Conservation (phyloP, 1,140 invertebrate genomes). For the Drosophila guanche region DNA sequence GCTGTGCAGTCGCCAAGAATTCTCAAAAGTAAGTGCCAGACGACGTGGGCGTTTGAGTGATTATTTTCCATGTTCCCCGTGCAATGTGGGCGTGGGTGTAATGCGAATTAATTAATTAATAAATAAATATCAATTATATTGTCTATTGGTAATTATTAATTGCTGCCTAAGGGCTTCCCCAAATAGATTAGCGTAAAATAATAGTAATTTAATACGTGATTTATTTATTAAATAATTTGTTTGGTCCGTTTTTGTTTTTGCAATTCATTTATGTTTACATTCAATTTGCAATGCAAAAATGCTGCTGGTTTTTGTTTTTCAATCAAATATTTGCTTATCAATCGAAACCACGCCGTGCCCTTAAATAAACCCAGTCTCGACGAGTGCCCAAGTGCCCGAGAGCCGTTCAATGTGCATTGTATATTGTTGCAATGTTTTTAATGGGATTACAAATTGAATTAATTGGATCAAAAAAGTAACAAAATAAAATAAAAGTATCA, state of each 20-base stretch:
- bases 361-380: slow-evolving; percentile 11
- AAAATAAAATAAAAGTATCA: no score
- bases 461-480: no score
- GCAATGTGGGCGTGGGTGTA: slow-evolving; percentile 32
- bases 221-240: not conserved
- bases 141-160: slow-evolving; percentile 21
- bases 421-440: slow-evolving; percentile 18
- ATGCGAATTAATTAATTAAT: slow-evolving; percentile 14
- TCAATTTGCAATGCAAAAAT: not conserved
- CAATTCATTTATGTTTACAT: no score
- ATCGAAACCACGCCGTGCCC: slow-evolving; percentile 11
- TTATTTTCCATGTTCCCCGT: slow-evolving; percentile 3
- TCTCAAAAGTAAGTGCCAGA: slow-evolving; percentile 41
- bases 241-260: no score
- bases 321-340: not conserved
- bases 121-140: slow-evolving; percentile 36
- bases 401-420: slow-evolving; percentile 38
- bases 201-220: not conserved
- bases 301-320: not conserved
- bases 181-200: slow-evolving; percentile 18
- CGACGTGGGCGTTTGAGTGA: slow-evolving; percentile 46
- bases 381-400: slow-evolving; percentile 22
- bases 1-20: slow-evolving; percentile 29
- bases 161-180: slow-evolving; percentile 22
- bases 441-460: slow-evolving; percentile 45